Evolutionary conservation across 2,113 vertebrate genomes (phyloP), one percentile per base, ranked within the genome.

Genomic region (Dissostichus mawsoni): DNA sequence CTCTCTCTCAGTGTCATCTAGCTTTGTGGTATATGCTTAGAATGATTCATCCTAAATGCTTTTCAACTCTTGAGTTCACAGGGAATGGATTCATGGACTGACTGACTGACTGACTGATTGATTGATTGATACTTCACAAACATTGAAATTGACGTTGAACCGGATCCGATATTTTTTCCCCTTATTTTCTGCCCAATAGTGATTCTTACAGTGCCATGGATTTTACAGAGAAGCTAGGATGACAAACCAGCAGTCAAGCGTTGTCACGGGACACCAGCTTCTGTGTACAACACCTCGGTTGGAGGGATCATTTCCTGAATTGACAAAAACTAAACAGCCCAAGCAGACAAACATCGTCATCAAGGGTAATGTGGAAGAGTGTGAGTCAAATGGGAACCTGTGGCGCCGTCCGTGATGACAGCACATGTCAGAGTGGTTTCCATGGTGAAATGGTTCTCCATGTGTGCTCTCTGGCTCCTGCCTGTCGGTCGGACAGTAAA

Each of bases 311-410:
- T 73, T 72, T 64, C 58, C 61, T 58, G 67, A 76, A 80, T 76
- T 86, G 82, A 76, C 69, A 45, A 57, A 50, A 56, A 79, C 76
- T 63, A 79, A 68, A 86, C 64, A 80, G 51, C 62, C 45, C 17
- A 3, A 55, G 73, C 64, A 55, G 65, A 88, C 86, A 91, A 87
- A 93, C 84, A 90, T 41, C 11, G 69, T 86, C 83, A 88, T 70
- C 51, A 11, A 16, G 53, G 41, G 18, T 20, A 63, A 63, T 11
- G 67, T 53, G 68, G 56, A 36, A 11, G 51, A 18, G 66, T 83
- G n/a, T 36, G 62, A 64, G 55, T 58, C 58, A 33, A 63, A 75
- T 44, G 29, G 44, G 59, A 81, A 25, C 51, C 18, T 17, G 56
- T 74, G 75, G 70, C 64, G 48, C 61, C 82, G 36, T 67, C 76